Base-by-base conservation (phyloP, 2,113 vertebrate species). In the Dasyprocta punctata region DNA sequence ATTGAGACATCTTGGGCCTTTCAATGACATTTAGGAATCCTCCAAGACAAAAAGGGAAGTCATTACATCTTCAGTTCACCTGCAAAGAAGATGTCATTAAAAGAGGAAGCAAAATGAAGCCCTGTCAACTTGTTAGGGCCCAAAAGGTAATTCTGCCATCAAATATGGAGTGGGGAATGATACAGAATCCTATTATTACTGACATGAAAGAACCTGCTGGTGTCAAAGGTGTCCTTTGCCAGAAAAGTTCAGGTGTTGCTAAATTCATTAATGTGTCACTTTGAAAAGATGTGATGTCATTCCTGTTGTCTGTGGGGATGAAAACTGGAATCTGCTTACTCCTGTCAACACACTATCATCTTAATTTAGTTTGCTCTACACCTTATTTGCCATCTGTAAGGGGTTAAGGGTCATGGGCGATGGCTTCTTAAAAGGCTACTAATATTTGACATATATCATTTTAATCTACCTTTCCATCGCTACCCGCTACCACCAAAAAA, bases 261-360 rank as follows among this genome's bases (percentile, higher is more conserved):
- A 99, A 99, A 99, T 99, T 99, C 99, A 99, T 99, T 99, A 99
- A 99, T 98, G 98, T 99, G 99, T 99, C 98, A 99, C 98, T 99
- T 98, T 99, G 98, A 99, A 98, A 97, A 97, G 98, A 99, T 58
- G 98, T 98, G 99, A 99, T 99, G 99, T 99, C 99, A 99, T 98
- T 98, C 98, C 98, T 99, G 98, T 99, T 99, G 99, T 99, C 99
- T 99, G 98, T 95, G 97, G 98, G 99, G 98, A 98, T 98, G 99
- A 98, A 98, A 99, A 99, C 98, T 96, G 98, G 98, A 99, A 98
- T 98, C 98, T 98, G 97, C 99, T 98, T 99, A 98, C 98, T 99
- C 98, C 99, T 99, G 99, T 99, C 99, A 99, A 99, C 99, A 99
- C 98, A 92, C 98, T 99, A 98, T 99, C 99, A 98, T 99, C 99